Evolutionary conservation across 2,797 vertebrate genomes (phyloP).

Genomic region (Tarsius wallacei): DNA sequence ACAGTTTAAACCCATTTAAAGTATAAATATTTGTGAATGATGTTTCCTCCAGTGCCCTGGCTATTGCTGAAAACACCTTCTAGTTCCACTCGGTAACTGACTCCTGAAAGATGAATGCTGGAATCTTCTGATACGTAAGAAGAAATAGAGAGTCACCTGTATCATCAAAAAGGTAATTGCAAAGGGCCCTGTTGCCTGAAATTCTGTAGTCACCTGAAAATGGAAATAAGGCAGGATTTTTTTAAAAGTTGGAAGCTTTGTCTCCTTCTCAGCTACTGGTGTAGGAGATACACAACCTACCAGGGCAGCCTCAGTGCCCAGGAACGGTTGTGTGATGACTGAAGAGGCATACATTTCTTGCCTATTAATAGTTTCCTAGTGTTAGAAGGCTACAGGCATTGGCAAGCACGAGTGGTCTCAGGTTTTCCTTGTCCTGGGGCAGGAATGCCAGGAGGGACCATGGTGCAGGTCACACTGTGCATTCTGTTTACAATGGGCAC

Average conservation of each 20-base stretch:
- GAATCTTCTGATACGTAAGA: not conserved
- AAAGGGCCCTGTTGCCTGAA: conserved; percentile 7
- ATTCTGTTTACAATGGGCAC: not conserved
- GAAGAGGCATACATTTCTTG: conserved; percentile 61
- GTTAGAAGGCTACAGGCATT: conserved; percentile 45
- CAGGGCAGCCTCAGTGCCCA: conserved; percentile 21
- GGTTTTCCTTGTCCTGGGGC: conserved; percentile 61
- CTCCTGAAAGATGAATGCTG: not conserved
- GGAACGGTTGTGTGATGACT: conserved; percentile 67
- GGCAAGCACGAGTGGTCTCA: conserved; percentile 63
- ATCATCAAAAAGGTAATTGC: conserved; percentile 22
- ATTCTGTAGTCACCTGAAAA: conserved; percentile 48
- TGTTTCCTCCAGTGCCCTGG: conserved; percentile 30
- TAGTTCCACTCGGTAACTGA: not conserved
- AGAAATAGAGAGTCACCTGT: not conserved
- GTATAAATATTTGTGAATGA: conserved; percentile 28
- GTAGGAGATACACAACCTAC: not conserved
- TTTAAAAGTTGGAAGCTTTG: not conserved
- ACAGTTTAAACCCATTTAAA: conserved; percentile 40
- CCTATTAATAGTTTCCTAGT: conserved; percentile 82
- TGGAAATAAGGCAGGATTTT: conserved; percentile 71
- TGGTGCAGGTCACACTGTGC: not conserved
- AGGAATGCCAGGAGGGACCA: conserved; percentile 28
- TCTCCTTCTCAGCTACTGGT: not conserved
- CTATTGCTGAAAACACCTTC: conserved; percentile 10